phyloP scores from a whole-genome alignment of 2,113 vertebrate species.

The Chaetura pelagica region DNA sequence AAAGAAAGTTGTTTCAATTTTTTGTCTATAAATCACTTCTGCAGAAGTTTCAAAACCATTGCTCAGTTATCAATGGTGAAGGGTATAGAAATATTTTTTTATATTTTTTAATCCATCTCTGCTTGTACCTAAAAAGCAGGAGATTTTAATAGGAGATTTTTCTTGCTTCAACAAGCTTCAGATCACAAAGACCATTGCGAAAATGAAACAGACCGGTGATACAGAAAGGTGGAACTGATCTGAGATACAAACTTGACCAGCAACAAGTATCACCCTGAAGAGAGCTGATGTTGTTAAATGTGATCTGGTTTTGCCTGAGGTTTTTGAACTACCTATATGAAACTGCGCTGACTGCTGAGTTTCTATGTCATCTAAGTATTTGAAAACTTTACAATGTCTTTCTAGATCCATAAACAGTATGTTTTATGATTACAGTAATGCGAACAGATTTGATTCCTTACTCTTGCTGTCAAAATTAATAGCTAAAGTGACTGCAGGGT shows the following conservation, averaged over 20 bases:
- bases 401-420: neutral
- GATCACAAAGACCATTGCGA: neutral
- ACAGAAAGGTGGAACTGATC: neutral
- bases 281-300: neutral
- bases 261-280: neutral
- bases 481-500: neutral
- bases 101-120: neutral
- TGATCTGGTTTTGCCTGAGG: neutral
- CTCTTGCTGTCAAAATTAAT: neutral
- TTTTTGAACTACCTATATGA: neutral
- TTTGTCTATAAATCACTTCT: neutral
- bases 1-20: neutral
- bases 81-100: neutral
- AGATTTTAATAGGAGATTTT: neutral
- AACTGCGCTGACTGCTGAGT: neutral
- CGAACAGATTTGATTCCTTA: neutral
- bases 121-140: neutral
- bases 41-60: neutral
- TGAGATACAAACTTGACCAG: neutral
- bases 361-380: neutral
- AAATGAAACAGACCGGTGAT: neutral
- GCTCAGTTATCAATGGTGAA: neutral
- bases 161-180: neutral
- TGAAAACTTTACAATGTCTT: neutral
- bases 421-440: neutral